Base-by-base conservation (phyloP, 1,140 invertebrate species). In the Dreissena rostriformis region DNA sequence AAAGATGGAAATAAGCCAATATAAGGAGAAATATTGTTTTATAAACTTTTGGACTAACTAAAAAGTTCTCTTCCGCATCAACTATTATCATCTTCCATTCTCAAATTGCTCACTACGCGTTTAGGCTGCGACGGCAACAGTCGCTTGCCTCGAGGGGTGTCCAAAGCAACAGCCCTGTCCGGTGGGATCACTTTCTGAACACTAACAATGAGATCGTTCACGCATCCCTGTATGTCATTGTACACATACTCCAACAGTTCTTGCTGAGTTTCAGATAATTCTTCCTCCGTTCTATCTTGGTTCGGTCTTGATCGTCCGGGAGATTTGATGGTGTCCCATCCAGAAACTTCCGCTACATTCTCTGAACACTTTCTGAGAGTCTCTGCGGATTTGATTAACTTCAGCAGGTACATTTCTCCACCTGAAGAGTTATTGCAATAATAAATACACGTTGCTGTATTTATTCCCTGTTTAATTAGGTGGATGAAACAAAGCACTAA, bases 331-430 rank as follows among this genome's bases (percentile, higher is more conserved):
- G 73, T 11, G 72, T 61, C 14, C 75, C 65, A 57, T 86, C 86
- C 76, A 19, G 88, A 84, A 7, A 78, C 84, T 22, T 66, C 77
- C 2, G 90, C 72, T 49, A 92, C 73, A 24, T 86, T 87, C n/a
- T 51, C 81, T 2, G 90, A 70, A 24, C 84, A 75, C 66, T 87
- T 89, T 55, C 88, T 86, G 28, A 92, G 86, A 72, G 90, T 81
- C 67, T 91, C 90, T 12, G 88, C 88, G 87, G 85, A 90, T 26
- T 86, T 82, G 57, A 85, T 82, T 24, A 92, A 17, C 22, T 89
- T 87, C 14, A 86, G 80, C 11, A 87, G 28, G 61, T 91, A 87
- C 55, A 55, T 73, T 24, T 85, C 84, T 28, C 87, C 72, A 28
- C 87, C 89, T 91, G 17, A 87, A 85, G 66, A 39, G 39, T 39